These are phyloP conservation scores for Rhinopithecus roxellana DNA, from an alignment of 2,113 vertebrate genomes.

Conservation along the genomic window DNA sequence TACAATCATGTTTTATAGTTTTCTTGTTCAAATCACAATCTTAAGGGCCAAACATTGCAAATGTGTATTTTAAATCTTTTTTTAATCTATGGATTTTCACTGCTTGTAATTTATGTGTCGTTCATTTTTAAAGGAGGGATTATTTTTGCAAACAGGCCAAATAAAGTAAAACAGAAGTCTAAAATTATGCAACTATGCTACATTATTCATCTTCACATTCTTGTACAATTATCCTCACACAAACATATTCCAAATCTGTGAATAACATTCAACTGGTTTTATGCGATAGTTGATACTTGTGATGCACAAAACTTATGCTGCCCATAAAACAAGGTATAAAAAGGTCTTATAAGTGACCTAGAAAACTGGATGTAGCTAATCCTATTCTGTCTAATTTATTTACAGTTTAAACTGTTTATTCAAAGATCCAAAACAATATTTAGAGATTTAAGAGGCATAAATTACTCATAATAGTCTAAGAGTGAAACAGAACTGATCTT, in stretches of 20 bases:
- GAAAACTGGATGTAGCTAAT: background rate
- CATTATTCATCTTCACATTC: slow-evolving; percentile 40
- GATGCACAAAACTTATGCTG: slow-evolving; percentile 40
- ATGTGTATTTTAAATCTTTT: background rate
- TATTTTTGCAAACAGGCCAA: slow-evolving; percentile 39
- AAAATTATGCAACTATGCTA: slow-evolving; percentile 31
- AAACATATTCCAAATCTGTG: slow-evolving; percentile 36
- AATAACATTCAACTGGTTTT: slow-evolving; percentile 26
- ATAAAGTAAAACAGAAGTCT: background rate
- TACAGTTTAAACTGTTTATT: slow-evolving; percentile 28
- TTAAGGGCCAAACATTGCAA: background rate
- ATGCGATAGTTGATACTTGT: slow-evolving; percentile 21
- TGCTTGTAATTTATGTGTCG: slow-evolving; percentile 28
- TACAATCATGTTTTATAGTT: background rate
- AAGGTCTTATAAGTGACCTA: slow-evolving; percentile 9
- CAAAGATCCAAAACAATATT: background rate
- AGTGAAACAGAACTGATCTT: background rate
- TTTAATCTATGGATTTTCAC: background rate
- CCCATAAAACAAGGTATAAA: slow-evolving; percentile 37
- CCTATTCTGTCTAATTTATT: background rate
- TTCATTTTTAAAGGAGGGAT: slow-evolving; percentile 22
- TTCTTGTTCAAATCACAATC: background rate
- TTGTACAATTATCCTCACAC: slow-evolving; percentile 34
- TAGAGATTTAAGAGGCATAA: background rate
- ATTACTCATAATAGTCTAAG: background rate